Evolutionary conservation across 2,888 invertebrate species (phyloP).

Genomic region (Craniophora ligustri): DNA sequence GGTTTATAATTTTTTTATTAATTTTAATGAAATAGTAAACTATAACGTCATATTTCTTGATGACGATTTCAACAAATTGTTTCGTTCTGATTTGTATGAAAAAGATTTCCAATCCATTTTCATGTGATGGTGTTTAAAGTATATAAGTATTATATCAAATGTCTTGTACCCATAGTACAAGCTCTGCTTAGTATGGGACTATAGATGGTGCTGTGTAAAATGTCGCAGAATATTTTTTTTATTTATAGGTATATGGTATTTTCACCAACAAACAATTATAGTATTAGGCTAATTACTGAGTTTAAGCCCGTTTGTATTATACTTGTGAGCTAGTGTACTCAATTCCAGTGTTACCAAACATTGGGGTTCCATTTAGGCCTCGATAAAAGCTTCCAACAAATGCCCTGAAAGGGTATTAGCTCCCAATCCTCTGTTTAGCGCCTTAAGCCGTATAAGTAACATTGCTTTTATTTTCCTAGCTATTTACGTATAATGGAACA

Average conservation of each 20-base stretch:
- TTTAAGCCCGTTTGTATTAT: conserved; percentile 8
- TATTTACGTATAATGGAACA: conserved; percentile 24
- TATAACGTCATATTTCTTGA: no score
- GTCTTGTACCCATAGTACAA: no score
- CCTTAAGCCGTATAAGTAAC: conserved; percentile 50
- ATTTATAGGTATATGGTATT: background rate
- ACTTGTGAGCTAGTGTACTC: conserved; percentile 5
- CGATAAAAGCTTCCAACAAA: conserved; percentile 53
- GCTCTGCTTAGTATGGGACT: no score
- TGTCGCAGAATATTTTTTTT: no score
- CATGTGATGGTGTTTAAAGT: no score
- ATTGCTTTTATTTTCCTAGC: conserved; percentile 42
- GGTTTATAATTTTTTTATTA: no score
- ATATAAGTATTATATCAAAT: no score
- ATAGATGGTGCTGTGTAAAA: no score
- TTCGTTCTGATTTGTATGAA: no score
- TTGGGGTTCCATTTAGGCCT: conserved; percentile 38
- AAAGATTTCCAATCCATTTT: no score
- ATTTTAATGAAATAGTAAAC: no score
- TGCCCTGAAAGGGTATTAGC: conserved; percentile 54
- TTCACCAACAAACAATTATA: background rate
- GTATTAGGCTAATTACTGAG: background rate
- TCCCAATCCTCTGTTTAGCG: conserved; percentile 47
- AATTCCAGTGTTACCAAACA: conserved; percentile 30
- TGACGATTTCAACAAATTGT: no score